A percentile compares a stretch with the other conserved stretches of the same genome.
phyloP scores from a whole-genome alignment of 2,888 invertebrate species.

The Chrysodeixis includens region DNA sequence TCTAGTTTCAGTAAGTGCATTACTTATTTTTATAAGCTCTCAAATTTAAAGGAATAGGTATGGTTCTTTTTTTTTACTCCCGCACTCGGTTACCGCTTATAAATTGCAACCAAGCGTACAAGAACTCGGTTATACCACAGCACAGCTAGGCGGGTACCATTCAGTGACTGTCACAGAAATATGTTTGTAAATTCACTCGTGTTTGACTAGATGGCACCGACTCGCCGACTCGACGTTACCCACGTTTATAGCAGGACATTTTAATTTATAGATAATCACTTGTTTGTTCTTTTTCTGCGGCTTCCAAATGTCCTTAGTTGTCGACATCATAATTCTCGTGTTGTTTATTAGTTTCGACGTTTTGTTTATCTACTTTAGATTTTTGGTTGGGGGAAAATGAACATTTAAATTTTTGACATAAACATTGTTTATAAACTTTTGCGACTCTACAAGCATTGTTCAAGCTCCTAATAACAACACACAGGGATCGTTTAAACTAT shows the following conservation, averaged over 20 bases:
- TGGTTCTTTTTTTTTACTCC: not conserved
- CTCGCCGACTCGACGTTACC: conserved; percentile 22
- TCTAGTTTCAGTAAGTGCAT: too few species aligned
- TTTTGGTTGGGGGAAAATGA: too few species aligned
- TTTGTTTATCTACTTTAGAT: not conserved
- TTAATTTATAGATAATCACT: conserved; percentile 39
- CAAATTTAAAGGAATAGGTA: too few species aligned
- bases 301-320: conserved; percentile 2
- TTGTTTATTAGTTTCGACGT: conserved; percentile 17
- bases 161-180: conserved; percentile 76
- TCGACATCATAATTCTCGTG: not conserved
- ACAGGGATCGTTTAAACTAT: conserved; percentile 75
- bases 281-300: conserved; percentile 25
- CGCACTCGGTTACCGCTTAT: conserved; percentile 11
- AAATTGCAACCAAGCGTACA: conserved; percentile 21
- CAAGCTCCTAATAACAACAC: conserved; percentile 71
- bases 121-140: conserved; percentile 39
- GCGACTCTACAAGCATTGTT: conserved; percentile 67
- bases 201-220: conserved; percentile 64
- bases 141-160: conserved; percentile 68
- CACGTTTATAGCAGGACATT: conserved; percentile 31
- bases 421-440: too few species aligned
- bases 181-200: conserved; percentile 57
- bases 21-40: too few species aligned
- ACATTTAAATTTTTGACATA: too few species aligned